These are phyloP conservation scores for Poecilia latipinna DNA, from an alignment of 2,113 vertebrate species.

Conservation along the genomic window DNA sequence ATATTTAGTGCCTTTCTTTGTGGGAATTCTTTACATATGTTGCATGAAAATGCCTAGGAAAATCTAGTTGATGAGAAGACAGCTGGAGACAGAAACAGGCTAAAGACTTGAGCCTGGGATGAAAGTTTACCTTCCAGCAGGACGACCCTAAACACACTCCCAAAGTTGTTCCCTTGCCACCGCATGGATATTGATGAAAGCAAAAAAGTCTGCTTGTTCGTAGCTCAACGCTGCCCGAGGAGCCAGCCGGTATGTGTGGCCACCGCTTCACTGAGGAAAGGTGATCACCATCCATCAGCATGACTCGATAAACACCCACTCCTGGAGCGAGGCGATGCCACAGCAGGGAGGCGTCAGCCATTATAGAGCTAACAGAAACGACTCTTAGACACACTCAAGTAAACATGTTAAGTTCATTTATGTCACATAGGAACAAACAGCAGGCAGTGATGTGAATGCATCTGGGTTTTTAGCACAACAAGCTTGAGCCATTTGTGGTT, in stretches of 20 bases:
- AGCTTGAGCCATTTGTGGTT: neutral
- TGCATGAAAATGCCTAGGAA: too few species aligned
- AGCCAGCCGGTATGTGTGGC: slow-evolving; percentile 20
- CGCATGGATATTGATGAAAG: neutral
- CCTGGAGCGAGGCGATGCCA: slow-evolving; percentile 40
- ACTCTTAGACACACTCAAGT: slow-evolving; percentile 15
- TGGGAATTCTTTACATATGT: too few species aligned
- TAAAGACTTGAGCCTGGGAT: neutral
- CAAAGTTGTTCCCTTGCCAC: neutral
- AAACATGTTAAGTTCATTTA: slow-evolving; percentile 14
- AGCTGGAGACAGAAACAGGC: neutral
- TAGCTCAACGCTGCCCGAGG: slow-evolving; percentile 13
- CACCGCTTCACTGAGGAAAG: slow-evolving; percentile 35
- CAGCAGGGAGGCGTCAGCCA: slow-evolving; percentile 34
- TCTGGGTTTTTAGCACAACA: neutral
- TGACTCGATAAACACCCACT: slow-evolving; percentile 62
- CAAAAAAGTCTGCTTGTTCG: slow-evolving; percentile 5
- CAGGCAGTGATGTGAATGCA: neutral
- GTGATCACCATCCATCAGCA: slow-evolving; percentile 62
- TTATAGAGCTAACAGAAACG: slow-evolving; percentile 33
- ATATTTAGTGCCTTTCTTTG: too few species aligned
- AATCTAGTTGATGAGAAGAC: neutral
- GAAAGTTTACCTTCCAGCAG: neutral
- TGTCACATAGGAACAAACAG: slow-evolving; percentile 12
- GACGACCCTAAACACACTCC: neutral